Evolutionary conservation across 1,140 invertebrate genomes (phyloP).

Genomic region (Drosophila dunni): DNA sequence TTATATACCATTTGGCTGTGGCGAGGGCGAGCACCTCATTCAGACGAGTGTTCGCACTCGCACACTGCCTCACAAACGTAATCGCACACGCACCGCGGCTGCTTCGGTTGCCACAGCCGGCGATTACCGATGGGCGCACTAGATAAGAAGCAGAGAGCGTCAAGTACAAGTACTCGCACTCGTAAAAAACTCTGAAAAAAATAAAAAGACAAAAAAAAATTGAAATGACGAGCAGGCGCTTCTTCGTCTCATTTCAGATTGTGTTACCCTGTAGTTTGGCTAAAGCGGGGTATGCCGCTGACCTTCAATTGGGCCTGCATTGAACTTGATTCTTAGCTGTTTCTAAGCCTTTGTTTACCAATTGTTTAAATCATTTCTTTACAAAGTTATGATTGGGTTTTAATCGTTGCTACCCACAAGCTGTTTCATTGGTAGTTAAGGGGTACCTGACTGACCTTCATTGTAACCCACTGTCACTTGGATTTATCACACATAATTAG

Average conservation of each 20-base stretch:
- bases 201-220: not conserved
- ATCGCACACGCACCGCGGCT: constrained; percentile 25
- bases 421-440: too few relatives aligned
- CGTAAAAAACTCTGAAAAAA: constrained; percentile 29
- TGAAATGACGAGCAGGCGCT: constrained; percentile 71
- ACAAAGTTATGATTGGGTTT: too few relatives aligned
- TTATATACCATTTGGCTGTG: constrained; percentile 65
- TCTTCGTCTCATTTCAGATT: constrained; percentile 37
- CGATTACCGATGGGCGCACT: constrained; percentile 81
- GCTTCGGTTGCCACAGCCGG: constrained; percentile 60
- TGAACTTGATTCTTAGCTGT: not conserved
- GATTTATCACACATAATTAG: too few relatives aligned
- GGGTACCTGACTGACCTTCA: too few relatives aligned
- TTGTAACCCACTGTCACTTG: too few relatives aligned
- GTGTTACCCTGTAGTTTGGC: constrained; percentile 5
- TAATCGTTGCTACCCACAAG: not conserved
- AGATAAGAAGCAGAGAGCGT: constrained; percentile 71
- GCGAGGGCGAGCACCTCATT: constrained; percentile 50
- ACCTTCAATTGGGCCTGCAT: not conserved
- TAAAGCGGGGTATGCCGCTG: not conserved
- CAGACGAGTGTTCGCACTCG: constrained; percentile 32
- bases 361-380: too few relatives aligned
- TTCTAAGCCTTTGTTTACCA: not conserved
- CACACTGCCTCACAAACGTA: constrained; percentile 20
- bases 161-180: constrained; percentile 45